Conservation (phyloP, 2,113 vertebrate genomes). For the Artemisiospiza belli region DNA sequence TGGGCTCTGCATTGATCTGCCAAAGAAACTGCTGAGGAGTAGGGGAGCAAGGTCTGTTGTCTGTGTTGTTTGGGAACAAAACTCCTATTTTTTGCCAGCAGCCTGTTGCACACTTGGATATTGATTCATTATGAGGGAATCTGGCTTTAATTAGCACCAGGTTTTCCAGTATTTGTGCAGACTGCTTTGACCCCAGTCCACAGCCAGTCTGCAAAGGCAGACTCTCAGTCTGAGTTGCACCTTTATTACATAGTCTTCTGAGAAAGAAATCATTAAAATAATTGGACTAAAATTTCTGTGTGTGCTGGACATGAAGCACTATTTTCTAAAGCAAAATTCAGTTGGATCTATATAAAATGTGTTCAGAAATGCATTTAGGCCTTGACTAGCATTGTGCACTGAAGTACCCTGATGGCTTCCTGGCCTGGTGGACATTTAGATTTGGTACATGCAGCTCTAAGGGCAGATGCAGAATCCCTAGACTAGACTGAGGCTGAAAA, state of each 20-base stretch:
- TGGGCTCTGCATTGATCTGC: conserved; percentile 8
- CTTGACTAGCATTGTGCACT: not conserved
- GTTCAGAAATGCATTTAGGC: not conserved
- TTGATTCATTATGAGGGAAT: not conserved
- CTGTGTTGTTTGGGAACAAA: not conserved
- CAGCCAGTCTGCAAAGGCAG: not conserved
- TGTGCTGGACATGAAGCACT: not conserved
- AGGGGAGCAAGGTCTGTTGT: not conserved
- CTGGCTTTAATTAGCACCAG: not conserved
- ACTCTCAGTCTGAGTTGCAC: not conserved
- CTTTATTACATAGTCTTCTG: not conserved
- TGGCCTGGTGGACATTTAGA: not conserved
- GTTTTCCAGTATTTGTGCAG: not conserved
- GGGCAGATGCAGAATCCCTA: not conserved
- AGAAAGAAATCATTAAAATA: not conserved
- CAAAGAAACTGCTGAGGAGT: conserved; percentile 18
- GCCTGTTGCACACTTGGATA: not conserved
- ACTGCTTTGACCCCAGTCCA: not conserved
- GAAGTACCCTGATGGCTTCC: not conserved
- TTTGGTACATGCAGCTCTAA: not conserved
- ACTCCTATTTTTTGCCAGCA: not conserved
- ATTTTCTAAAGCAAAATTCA: not conserved
- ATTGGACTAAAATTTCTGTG: not conserved
- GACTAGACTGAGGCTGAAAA: not conserved
- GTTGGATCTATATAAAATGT: not conserved